Evolutionary conservation across 2,888 invertebrate genomes (phyloP), one percentile per base, ranked within the genome.

Genomic region (Ochropleura leucogaster): DNA sequence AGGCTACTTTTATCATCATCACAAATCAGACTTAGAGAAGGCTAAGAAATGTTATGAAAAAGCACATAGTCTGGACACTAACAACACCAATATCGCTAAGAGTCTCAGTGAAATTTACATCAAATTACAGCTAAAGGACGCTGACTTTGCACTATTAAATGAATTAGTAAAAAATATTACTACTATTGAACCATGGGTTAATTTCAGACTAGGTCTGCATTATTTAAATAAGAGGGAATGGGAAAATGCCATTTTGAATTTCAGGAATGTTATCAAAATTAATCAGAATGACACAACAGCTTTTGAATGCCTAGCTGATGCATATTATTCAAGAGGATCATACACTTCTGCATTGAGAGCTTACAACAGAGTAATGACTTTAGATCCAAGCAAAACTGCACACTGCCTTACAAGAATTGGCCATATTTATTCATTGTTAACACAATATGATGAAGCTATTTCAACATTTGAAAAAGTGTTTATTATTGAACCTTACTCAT

Each of bases 291-390:
- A 98, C 93, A 97, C 97, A 96, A 97, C 96, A 85, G 97, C 98
- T 85, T 99, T 99, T 98, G 99, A 99, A 94, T 98, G 98, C 83
- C 95, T 99, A 85, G 99, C 98, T 57, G 99, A 99, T 96, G 98
- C 99, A 0, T 99, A 99, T 93, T 97, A 98, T 88, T 97, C 97
- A n/a, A 97, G 99, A 85, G 99, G 99, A 3, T 98, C 99, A n/a
- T 98, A 97, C 90, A 98, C 98, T 64, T 98, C 99, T 10, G 98
- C 99, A n/a, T 95, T 99, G 75, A 98, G 98, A 91, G 98, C 98
- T 53, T 99, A 98, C 92, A 97, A 98, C 84, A 98, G 97, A 95
- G 98, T 98, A 18, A 96, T 98, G 64, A 97, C 97, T 90, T 92
- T 98, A 76, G 97, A 97, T 83, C 95, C 97, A 14, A 95, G 93